Base-by-base conservation (phyloP, 1,140 invertebrate genomes). In the Hormaphis cornu region DNA sequence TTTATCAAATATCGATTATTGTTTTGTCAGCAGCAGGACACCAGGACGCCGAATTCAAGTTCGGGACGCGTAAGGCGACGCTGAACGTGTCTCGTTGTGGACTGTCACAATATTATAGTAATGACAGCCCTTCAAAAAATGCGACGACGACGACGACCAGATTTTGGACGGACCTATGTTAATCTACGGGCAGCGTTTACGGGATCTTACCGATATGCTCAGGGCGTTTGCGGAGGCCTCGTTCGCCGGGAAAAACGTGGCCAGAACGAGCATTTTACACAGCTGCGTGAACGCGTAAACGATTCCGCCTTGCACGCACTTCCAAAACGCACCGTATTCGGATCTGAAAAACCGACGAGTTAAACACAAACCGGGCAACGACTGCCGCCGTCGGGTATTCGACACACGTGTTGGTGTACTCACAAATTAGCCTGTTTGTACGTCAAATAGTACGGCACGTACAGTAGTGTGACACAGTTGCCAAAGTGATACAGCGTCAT, bases 401-500 rank as follows among this genome's bases (percentile, higher is more conserved):
- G 37, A 74, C 75, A 72, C 69, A 20, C 18, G 18, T 50, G 69
- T 33, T 26, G 5, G 3, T 33, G 12, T 22, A 50, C 91, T 91
- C 86, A 96, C 93, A 97, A 81, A 75, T 93, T 93, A 18, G 93
- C 95, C 82, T 91, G 93, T 81, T 96, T 97, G 76, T 97, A 97
- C 7, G 91, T 91, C 76, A 97, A 86, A 75, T 95, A 91, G 82
- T 96, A 96, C 40, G 95, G 95, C 42, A 93, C 87, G 77, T 93
- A 94, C 54, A 95, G 87, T 71, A 97, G 80, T 0, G 93, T 93
- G 61, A 96, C 80, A 80, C 94, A 97, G 79, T 97, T 97, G 74
- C 91, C 93, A 81, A 97, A 96, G 80, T 97, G 94, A 82, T 95
- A 97, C 53, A 97, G 81, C 8, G 95, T 97, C 95, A 97, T 97